A percentile compares a stretch with the other conserved stretches of the same genome.
Evolutionary conservation across 2,888 invertebrate genomes (phyloP).

Genomic region (Drosophila basisetae): DNA sequence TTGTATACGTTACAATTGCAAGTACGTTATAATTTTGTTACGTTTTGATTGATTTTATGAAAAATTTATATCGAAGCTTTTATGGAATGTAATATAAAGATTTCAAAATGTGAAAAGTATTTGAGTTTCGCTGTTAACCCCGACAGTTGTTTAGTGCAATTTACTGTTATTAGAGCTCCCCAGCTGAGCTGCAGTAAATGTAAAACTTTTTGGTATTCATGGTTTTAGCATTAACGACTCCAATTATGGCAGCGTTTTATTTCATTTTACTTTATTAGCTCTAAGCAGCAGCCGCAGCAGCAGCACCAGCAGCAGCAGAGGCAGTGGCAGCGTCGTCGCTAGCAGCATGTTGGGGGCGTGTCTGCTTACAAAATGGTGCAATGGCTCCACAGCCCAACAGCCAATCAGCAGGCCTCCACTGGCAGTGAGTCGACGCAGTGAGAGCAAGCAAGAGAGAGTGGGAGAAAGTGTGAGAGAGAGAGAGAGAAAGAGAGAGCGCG

Average conservation of each 20-base stretch:
- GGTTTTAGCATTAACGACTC: conserved; percentile 75
- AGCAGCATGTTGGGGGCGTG: conserved; percentile 57
- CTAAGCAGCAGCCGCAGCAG: conserved; percentile 44
- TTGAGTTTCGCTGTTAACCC: conserved; percentile 14
- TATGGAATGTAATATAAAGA: no score
- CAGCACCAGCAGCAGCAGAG: neutral
- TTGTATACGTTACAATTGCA: neutral
- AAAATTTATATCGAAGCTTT: neutral
- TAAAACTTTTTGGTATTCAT: conserved; percentile 75
- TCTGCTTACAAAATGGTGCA: conserved; percentile 54
- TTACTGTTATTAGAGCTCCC: conserved; percentile 42
- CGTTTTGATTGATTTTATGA: neutral
- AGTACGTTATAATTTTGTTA: neutral
- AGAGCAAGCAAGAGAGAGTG: conserved; percentile 21
- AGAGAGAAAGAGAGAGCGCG: conserved; percentile 17
- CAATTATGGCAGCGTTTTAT: conserved; percentile 79
- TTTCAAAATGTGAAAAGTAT: neutral
- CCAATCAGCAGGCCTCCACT: conserved; percentile 51
- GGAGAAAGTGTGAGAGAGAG: conserved; percentile 18
- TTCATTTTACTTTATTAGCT: conserved; percentile 69
- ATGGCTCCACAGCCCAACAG: conserved; percentile 51
- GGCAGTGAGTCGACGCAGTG: conserved; percentile 40
- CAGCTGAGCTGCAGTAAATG: conserved; percentile 58
- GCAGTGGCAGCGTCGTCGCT: conserved; percentile 1
- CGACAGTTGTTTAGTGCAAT: conserved; percentile 25